A percentile compares a stretch with the other conserved stretches of the same genome.
Evolutionary conservation across 2,888 invertebrate genomes (phyloP).

Genomic region (Drosophila demipolita): DNA sequence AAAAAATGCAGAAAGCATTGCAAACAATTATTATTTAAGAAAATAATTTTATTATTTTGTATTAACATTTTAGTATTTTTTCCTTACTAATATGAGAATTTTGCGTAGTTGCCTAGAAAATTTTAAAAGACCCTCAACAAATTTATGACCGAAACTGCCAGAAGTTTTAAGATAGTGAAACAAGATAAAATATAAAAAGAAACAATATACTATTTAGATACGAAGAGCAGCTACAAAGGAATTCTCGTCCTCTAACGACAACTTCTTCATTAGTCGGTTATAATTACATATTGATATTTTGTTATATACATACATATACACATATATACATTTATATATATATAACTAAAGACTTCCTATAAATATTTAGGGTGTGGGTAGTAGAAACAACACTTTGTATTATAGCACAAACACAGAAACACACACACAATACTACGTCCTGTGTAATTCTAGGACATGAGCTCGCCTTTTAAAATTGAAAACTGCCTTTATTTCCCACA

Average conservation of each 20-base stretch:
- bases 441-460: slow-evolving; percentile 61
- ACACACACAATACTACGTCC: slow-evolving; percentile 62
- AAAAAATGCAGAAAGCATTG: slow-evolving; percentile 37
- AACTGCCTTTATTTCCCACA: slow-evolving; percentile 72
- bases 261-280: slow-evolving; percentile 84
- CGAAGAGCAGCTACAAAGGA: slow-evolving; percentile 64
- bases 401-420: slow-evolving; percentile 70
- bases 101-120: slow-evolving; percentile 55
- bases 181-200: slow-evolving; percentile 19
- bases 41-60: slow-evolving; percentile 74
- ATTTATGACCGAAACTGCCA: slow-evolving; percentile 71
- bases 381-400: slow-evolving; percentile 70
- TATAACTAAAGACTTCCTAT: slow-evolving; percentile 74
- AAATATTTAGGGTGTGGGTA: slow-evolving; percentile 79
- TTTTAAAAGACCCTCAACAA: slow-evolving; percentile 24
- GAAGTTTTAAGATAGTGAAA: slow-evolving; percentile 33
- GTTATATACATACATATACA: slow-evolving; percentile 47
- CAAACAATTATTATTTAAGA: slow-evolving; percentile 63
- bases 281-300: slow-evolving; percentile 59
- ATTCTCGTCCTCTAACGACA: slow-evolving; percentile 83
- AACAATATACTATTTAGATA: slow-evolving; percentile 21
- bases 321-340: slow-evolving; percentile 2
- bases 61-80: slow-evolving; percentile 67
- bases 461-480: slow-evolving; percentile 67
- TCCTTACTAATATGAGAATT: slow-evolving; percentile 81